phyloP scores from a whole-genome alignment of 2,113 vertebrate species.

The Aegithalos caudatus region DNA sequence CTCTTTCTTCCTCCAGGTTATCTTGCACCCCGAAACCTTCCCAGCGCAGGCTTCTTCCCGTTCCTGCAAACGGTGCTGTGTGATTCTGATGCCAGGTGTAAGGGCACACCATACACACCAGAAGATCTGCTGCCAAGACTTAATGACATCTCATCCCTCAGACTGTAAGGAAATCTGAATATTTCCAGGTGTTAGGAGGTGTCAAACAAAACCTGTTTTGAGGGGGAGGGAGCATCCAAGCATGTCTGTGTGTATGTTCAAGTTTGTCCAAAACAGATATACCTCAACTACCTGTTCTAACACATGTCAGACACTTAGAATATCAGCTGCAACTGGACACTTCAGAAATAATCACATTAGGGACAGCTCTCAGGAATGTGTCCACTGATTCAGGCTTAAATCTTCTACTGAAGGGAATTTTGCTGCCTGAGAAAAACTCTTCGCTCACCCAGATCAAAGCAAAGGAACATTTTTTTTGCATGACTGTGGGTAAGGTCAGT shows the following conservation, averaged over 20 bases:
- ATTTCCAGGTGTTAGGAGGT: neutral
- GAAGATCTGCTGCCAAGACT: conserved; percentile 71
- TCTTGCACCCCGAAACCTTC: conserved; percentile 88
- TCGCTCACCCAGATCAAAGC: neutral
- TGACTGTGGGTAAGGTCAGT: neutral
- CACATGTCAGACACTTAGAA: neutral
- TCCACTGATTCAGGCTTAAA: neutral
- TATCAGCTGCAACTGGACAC: neutral
- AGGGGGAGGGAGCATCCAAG: neutral
- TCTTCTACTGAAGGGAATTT: neutral
- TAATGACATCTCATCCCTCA: conserved; percentile 23
- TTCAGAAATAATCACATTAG: neutral
- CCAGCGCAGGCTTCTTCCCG: conserved; percentile 90
- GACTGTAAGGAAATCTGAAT: conserved; percentile 39
- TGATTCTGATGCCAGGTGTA: conserved; percentile 84
- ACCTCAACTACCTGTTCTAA: neutral
- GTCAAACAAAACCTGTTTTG: neutral
- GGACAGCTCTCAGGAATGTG: neutral
- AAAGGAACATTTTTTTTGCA: neutral
- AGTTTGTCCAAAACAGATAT: too few species aligned
- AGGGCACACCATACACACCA: conserved; percentile 71
- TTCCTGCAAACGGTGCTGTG: conserved; percentile 93
- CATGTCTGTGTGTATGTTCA: neutral
- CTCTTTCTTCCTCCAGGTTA: conserved; percentile 78
- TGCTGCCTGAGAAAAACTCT: neutral